phyloP scores from a whole-genome alignment of 1,140 invertebrate genomes.

The Orchestia grillus region DNA sequence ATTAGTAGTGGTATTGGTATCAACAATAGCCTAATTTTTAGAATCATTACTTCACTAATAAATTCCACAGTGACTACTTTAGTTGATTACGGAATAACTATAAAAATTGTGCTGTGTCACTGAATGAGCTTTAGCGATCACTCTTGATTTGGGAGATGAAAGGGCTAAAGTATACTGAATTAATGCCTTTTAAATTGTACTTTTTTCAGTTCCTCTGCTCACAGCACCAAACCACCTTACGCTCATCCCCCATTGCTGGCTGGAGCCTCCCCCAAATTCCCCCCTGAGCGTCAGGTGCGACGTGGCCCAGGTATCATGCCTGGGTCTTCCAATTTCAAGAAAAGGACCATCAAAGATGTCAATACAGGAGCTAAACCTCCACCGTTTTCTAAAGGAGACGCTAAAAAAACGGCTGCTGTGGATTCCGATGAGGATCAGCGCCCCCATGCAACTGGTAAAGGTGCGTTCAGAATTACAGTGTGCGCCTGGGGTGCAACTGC shows the following conservation, averaged over 20 bases:
- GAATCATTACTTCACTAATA: no score
- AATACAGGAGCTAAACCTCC: background rate
- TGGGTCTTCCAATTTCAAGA: background rate
- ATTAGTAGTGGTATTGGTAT: no score
- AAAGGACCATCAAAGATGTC: background rate
- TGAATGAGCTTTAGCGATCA: background rate
- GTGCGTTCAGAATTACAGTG: background rate
- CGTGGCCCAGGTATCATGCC: background rate
- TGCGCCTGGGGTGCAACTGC: background rate
- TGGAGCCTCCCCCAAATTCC: background rate
- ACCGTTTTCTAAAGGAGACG: background rate
- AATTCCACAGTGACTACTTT: background rate
- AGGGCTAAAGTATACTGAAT: no score
- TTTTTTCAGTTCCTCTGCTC: background rate
- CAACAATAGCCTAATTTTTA: no score
- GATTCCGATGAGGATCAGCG: constrained; percentile 6
- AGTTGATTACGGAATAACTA: no score
- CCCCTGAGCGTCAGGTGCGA: background rate
- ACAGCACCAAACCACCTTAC: background rate
- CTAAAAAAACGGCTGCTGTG: background rate
- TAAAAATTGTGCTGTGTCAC: background rate
- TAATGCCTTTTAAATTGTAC: background rate
- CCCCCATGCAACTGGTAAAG: background rate
- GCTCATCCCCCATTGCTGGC: background rate
- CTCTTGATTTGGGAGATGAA: background rate